Evolutionary conservation across 1,140 invertebrate species (phyloP).

Genomic region (Drosophila malerkotliana): DNA sequence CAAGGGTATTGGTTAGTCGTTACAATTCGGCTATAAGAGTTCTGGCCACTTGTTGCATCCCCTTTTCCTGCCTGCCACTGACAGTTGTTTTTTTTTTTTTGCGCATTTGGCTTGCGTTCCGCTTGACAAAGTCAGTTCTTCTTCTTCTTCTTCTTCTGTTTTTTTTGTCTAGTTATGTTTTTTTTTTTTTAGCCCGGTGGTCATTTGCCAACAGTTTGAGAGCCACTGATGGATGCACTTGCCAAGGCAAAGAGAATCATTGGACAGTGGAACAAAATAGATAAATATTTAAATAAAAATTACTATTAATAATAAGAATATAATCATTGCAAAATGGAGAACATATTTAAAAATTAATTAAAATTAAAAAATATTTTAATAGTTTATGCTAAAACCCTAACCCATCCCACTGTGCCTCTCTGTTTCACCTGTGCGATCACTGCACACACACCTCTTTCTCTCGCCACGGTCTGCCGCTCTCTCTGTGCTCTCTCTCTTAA

Average conservation of each 20-base stretch:
- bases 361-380: no score
- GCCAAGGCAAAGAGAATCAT: constrained; percentile 10
- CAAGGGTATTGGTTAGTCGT: neutral
- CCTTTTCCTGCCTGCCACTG: constrained; percentile 41
- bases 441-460: neutral
- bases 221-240: constrained; percentile 23
- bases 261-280: neutral
- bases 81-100: constrained; percentile 38
- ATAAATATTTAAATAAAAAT: neutral
- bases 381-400: neutral
- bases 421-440: constrained; percentile 22
- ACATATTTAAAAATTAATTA: neutral
- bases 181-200: constrained; percentile 4
- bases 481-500: neutral
- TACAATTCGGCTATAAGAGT: no score
- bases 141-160: constrained; percentile 2
- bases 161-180: constrained; percentile 16
- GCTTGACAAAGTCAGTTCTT: constrained; percentile 64
- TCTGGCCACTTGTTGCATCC: constrained; percentile 33
- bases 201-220: constrained; percentile 37
- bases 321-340: no score
- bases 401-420: neutral
- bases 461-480: neutral
- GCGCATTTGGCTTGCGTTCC: constrained; percentile 61
- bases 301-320: no score